A percentile compares a stretch with the other conserved stretches of the same genome.
Conservation (phyloP, 2,113 vertebrate genomes). For the Furnarius figulus region DNA sequence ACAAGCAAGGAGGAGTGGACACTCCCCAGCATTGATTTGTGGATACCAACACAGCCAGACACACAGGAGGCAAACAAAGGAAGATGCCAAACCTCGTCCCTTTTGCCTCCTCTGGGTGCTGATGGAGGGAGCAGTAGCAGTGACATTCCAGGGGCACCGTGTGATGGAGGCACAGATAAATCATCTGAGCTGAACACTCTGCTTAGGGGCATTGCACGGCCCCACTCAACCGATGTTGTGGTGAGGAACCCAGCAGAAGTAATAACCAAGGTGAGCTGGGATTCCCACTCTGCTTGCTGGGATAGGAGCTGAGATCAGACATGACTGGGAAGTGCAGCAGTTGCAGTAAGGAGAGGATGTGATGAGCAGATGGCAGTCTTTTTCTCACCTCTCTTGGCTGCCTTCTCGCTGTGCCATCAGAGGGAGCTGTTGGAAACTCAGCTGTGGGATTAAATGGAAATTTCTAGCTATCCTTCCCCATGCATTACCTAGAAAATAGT, state of each 20-base stretch:
- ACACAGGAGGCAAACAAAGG: fast-evolving
- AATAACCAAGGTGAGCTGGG: slow-evolving; percentile 23
- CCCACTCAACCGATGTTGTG: background rate
- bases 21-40: slow-evolving; percentile 75
- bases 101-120: background rate
- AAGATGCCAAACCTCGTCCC: background rate
- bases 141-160: fast-evolving
- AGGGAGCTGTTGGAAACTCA: background rate
- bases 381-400: background rate
- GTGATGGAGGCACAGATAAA: background rate
- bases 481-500: background rate
- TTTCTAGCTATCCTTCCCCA: background rate
- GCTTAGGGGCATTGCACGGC: background rate
- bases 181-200: background rate
- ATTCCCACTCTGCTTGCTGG: background rate
- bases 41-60: slow-evolving; percentile 74
- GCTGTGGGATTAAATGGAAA: background rate
- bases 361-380: background rate
- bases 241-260: background rate
- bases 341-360: background rate
- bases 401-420: background rate
- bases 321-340: background rate
- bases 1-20: background rate
- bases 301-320: background rate
- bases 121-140: background rate